Evolutionary conservation across 2,888 invertebrate species (phyloP).

Genomic region (Liposcelis brunnea): DNA sequence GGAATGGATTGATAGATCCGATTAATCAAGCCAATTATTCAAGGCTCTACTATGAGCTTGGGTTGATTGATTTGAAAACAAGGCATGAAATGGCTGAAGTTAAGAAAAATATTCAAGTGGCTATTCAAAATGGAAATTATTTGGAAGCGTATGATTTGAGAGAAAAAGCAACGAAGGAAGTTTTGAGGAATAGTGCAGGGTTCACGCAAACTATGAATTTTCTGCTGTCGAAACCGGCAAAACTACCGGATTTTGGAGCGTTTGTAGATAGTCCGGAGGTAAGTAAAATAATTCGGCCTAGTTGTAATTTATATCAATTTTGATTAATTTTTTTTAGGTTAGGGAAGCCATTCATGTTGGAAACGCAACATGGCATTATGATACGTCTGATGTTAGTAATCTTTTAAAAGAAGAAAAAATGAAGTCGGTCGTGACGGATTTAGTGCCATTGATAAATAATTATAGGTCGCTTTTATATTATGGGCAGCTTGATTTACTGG

Average conservation of each 20-base stretch:
- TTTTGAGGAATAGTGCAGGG: conserved; percentile 22
- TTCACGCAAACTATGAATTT: conserved; percentile 15
- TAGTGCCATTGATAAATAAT: conserved; percentile 41
- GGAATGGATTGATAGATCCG: conserved; percentile 34
- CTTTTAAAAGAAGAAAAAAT: conserved; percentile 58
- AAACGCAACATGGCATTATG: conserved; percentile 48
- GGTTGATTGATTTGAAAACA: conserved; percentile 25
- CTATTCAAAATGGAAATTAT: conserved; percentile 18
- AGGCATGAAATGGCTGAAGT: conserved; percentile 16
- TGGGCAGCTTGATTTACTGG: conserved; percentile 82
- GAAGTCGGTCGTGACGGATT: conserved; percentile 57
- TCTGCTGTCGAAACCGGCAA: too few relatives aligned
- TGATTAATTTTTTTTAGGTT: conserved; percentile 24
- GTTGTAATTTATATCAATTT: conserved; percentile 39
- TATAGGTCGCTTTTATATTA: conserved; percentile 64
- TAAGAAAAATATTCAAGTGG: conserved; percentile 15
- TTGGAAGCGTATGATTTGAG: conserved; percentile 19
- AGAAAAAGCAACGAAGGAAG: conserved; percentile 17
- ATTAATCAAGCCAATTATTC: conserved; percentile 32
- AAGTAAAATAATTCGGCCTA: conserved; percentile 17
- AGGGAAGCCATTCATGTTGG: conserved; percentile 74
- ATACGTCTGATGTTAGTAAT: conserved; percentile 42
- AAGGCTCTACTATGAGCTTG: conserved; percentile 32
- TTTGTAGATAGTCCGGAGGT: neutral
- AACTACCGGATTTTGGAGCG: neutral